Base-by-base conservation (phyloP, 2,888 invertebrate species). In the Epiblema foenella region DNA sequence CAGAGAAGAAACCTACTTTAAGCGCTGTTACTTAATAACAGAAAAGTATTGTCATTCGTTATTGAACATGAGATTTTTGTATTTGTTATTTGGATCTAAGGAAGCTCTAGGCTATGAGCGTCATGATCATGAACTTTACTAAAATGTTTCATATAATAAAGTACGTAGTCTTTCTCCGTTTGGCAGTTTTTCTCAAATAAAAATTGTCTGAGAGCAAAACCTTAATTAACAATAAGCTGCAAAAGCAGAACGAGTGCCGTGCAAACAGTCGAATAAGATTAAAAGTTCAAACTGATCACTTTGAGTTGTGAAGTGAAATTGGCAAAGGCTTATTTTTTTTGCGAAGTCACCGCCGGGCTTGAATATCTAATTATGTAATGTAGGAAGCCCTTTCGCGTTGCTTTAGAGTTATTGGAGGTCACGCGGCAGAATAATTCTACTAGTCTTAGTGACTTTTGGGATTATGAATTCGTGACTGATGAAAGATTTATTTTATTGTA, bases 321-420 rank as follows among this genome's bases (percentile, higher is more conserved):
- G 49, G 66, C 57, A 58, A 67, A 58, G 58, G 66, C 58, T 67
- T 67, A 58, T 33, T 33, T 66, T 67, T 67, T 58, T 67, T 51
- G 18, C 18, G 33, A 37, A 57, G 49, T 67, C 58, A 51, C 33
- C 58, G 15, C 58, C 37, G 33, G 58, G 58, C 49, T 51, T 67
- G 66, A 67, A 67, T 67, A 49, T 46, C 46, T 12, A 46, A 67
- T 67, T 67, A 37, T 58, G 58, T 49, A 67, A 58, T 58, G 49
- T 57, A 67, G 20, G 66, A 58, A 62, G 33, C 33, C 66, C 29
- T 46, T 57, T 29, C 3, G 56, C 54, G 54, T 56, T 20, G 29
- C 29, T 29, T 29, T 29, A 24, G 56, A 29, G 56, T 56, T 29
- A 56, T 56, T 56, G 56, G 24, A 9, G 5, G 9, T 2, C 56